Percentiles rank a stretch among this genome's conserved stretches.
Conservation (phyloP, 2,888 invertebrate species). For the Brachynemurus nebulosus region DNA sequence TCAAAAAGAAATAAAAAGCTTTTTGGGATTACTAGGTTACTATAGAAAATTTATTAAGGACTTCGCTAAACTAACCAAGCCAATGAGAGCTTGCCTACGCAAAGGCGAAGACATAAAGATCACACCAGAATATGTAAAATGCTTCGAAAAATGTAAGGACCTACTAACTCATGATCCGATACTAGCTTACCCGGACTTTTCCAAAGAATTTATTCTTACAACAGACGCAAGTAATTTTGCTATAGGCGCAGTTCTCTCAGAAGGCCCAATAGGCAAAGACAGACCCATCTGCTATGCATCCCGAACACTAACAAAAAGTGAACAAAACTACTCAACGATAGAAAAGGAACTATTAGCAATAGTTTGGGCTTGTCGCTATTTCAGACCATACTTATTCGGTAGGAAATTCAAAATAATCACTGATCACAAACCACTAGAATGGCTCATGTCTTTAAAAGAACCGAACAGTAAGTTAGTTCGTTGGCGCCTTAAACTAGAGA, state of each 20-base stretch:
- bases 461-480: constrained; percentile 21
- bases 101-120: too few relatives aligned
- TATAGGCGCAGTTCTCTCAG: constrained; percentile 24
- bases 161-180: too few relatives aligned
- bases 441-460: constrained; percentile 24
- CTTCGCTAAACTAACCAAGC: too few relatives aligned
- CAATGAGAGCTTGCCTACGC: too few relatives aligned
- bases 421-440: constrained; percentile 26
- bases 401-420: constrained; percentile 25
- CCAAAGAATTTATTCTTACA: too few relatives aligned
- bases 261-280: constrained; percentile 21
- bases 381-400: constrained; percentile 27
- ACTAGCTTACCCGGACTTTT: too few relatives aligned
- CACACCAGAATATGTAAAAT: too few relatives aligned
- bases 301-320: constrained; percentile 23
- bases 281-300: constrained; percentile 26
- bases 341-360: constrained; percentile 28
- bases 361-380: constrained; percentile 25
- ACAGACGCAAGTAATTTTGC: too few relatives aligned
- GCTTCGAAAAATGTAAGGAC: too few relatives aligned
- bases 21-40: too few relatives aligned
- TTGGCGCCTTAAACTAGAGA: constrained; percentile 23
- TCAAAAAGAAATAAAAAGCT: too few relatives aligned
- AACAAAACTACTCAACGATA: constrained; percentile 26
- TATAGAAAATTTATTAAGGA: too few relatives aligned